Evolutionary conservation across 2,113 vertebrate genomes (phyloP).

Genomic region (Sturnira hondurensis): DNA sequence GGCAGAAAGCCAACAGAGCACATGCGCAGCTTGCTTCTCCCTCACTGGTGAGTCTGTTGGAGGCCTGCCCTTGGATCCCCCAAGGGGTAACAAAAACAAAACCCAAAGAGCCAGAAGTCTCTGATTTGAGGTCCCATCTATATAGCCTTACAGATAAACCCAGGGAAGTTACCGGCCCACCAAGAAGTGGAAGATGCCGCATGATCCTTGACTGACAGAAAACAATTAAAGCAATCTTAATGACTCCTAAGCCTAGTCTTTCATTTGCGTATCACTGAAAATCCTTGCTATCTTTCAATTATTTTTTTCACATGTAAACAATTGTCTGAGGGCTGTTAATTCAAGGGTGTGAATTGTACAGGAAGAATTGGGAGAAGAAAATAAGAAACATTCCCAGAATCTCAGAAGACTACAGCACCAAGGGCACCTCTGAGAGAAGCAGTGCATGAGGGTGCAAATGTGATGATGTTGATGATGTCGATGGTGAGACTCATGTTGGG

Average conservation of each 20-base stretch:
- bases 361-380: neutral
- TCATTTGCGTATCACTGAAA: neutral
- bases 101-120: neutral
- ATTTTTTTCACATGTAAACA: neutral
- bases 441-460: neutral
- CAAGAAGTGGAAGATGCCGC: neutral
- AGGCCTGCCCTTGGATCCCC: neutral
- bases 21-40: neutral
- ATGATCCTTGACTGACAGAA: neutral
- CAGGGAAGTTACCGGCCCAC: neutral
- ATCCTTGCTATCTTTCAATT: neutral
- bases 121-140: neutral
- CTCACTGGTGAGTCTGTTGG: neutral
- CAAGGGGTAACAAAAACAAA: neutral
- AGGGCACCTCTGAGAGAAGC: neutral
- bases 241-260: neutral
- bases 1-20: neutral
- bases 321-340: neutral
- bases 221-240: neutral
- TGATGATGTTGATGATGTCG: accelerated
- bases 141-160: neutral
- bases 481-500: neutral
- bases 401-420: neutral
- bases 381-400: neutral
- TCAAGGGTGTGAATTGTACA: neutral